Conservation (phyloP, 92 coral and sea anemone genomes). For the Porites rus region DNA sequence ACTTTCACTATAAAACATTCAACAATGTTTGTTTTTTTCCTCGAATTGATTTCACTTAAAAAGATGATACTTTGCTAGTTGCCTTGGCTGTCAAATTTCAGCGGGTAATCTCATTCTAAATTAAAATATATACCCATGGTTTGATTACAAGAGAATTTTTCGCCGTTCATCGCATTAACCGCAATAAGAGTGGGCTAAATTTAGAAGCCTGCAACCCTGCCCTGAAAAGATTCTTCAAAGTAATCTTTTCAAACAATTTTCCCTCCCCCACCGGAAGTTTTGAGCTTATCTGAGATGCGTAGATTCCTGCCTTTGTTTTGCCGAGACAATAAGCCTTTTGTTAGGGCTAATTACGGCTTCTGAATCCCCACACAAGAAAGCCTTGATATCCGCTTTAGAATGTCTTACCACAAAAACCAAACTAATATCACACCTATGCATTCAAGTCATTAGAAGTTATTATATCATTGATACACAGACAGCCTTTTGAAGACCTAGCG, state of each 20-base stretch:
- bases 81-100: background rate
- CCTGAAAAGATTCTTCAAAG: constrained; percentile 3
- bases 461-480: constrained; percentile 28
- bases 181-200: constrained; percentile 4
- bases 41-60: background rate
- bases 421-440: constrained; percentile 7
- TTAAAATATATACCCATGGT: background rate
- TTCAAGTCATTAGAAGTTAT: constrained; percentile 27
- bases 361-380: constrained; percentile 13
- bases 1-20: background rate
- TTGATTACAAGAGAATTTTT: background rate
- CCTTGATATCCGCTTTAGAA: constrained; percentile 33
- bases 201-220: background rate
- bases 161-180: too few species aligned
- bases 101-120: background rate
- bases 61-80: background rate
- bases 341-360: constrained; percentile 14
- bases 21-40: background rate
- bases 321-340: constrained; percentile 10
- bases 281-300: constrained; percentile 1
- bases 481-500: constrained; percentile 6
- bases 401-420: constrained; percentile 5
- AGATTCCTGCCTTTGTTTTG: constrained; percentile 15
- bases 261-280: constrained; percentile 29
- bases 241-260: background rate